These are phyloP conservation scores for Dromococcyx pavoninus DNA, from an alignment of 2,797 vertebrate genomes.

Conservation along the genomic window DNA sequence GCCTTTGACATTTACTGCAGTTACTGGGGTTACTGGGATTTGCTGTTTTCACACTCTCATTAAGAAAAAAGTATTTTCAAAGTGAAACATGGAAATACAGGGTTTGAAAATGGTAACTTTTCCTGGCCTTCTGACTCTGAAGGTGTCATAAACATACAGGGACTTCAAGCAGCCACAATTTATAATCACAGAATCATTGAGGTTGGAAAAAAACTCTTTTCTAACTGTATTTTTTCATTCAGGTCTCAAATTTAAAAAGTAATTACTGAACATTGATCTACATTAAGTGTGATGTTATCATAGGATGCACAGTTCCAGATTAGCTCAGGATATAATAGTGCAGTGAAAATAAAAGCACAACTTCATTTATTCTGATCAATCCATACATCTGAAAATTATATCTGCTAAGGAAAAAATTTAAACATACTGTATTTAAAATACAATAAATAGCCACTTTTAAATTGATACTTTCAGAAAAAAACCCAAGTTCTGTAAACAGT, in stretches of 20 bases:
- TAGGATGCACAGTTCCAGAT: neutral
- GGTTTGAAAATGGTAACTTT: neutral
- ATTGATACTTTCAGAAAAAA: neutral
- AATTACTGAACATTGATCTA: neutral
- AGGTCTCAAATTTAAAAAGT: neutral
- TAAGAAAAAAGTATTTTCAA: neutral
- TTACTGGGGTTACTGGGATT: neutral
- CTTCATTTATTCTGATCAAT: neutral
- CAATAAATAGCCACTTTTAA: neutral
- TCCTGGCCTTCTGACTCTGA: neutral
- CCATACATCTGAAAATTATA: neutral
- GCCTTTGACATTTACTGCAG: neutral
- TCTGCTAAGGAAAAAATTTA: neutral
- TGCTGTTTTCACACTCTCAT: neutral
- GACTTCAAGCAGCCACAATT: neutral
- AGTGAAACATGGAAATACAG: neutral
- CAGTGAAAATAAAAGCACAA: neutral
- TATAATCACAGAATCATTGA: no score
- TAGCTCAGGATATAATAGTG: neutral
- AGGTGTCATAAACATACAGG: neutral
- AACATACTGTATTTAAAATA: neutral
- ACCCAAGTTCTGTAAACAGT: neutral
- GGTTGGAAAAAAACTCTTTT: no score
- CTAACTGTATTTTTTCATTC: neutral
- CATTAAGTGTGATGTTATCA: neutral